Base-by-base conservation (phyloP, 1,140 invertebrate species). In the Euborellia annulipes region DNA sequence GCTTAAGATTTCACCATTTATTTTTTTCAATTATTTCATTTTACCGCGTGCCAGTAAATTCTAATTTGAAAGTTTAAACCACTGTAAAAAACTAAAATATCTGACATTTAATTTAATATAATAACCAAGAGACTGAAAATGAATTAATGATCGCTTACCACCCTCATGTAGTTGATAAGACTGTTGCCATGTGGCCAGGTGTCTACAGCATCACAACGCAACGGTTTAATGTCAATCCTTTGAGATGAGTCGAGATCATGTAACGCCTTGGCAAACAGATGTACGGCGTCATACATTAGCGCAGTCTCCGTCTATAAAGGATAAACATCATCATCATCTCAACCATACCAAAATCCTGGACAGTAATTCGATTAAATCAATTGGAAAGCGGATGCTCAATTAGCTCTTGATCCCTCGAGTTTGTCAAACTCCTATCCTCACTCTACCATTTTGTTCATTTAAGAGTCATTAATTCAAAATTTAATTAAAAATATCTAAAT, bases 101-200 rank as follows among this genome's bases (percentile, higher is more conserved):
- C n/a, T n/a, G n/a, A 34, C 32, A 34, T 34, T n/a, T 9, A 34
- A 9, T n/a, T 9, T 34, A 34, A n/a, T 34, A 9, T n/a, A 34
- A 34, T 34, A 34, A 9, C 32, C n/a, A n/a, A n/a, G n/a, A n/a
- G n/a, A n/a, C n/a, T n/a, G n/a, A n/a, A n/a, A n/a, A n/a, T n/a
- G n/a, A n/a, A n/a, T n/a, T n/a, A n/a, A n/a, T 36, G 46, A 22
- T 45, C 56, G 73, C 76, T 78, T 67, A 93, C 91, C 55, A 92
- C 85, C 73, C 91, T 93, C 88, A 97, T 95, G 58, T 95, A 96
- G 69, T 96, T 96, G 46, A 94, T 87, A 19, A 97, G 71, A 52
- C 85, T 91, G 61, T 89, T 87, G 42, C 93, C 93, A 58, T 93
- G 85, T 4, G 81, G 80, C 91, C 91, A 96, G 1, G 87, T 88